phyloP scores from a whole-genome alignment of 1,140 invertebrate genomes.

The Lepidurus packardi region DNA sequence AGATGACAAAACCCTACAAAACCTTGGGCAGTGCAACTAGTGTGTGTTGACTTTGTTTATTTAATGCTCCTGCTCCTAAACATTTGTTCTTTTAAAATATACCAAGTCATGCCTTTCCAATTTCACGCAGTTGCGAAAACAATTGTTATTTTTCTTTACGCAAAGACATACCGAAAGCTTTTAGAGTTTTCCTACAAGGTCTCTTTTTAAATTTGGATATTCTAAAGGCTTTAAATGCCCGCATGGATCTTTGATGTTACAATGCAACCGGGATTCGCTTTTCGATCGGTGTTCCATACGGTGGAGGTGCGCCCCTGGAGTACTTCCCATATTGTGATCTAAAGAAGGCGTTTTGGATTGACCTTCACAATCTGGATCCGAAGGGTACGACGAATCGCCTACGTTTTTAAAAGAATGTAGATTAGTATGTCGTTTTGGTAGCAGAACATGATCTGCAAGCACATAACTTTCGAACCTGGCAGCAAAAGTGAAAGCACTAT shows the following conservation, averaged over 20 bases:
- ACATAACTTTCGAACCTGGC: neutral
- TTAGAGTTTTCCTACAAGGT: neutral
- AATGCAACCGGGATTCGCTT: neutral
- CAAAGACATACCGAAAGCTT: neutral
- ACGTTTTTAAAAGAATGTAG: neutral
- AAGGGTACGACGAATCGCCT: conserved; percentile 31
- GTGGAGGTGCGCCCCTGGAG: neutral
- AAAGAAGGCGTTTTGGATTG: neutral
- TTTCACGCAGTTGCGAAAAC: neutral
- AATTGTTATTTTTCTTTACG: neutral
- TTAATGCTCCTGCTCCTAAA: neutral
- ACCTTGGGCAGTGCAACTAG: conserved; percentile 12
- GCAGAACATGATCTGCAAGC: neutral
- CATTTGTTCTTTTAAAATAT: conserved; percentile 12
- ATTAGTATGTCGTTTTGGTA: neutral
- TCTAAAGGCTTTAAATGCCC: conserved; percentile 30
- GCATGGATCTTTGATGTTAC: conserved; percentile 21
- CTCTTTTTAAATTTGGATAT: neutral
- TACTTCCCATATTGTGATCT: neutral
- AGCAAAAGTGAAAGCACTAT: conserved; percentile 43
- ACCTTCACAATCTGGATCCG: neutral
- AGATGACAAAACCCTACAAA: neutral
- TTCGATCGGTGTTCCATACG: neutral
- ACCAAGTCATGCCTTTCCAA: neutral
- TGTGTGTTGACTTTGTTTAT: neutral